A percentile compares a stretch with the other conserved stretches of the same genome.
Evolutionary conservation across 2,888 invertebrate genomes (phyloP).

Genomic region (Oscheius myriophilus): DNA sequence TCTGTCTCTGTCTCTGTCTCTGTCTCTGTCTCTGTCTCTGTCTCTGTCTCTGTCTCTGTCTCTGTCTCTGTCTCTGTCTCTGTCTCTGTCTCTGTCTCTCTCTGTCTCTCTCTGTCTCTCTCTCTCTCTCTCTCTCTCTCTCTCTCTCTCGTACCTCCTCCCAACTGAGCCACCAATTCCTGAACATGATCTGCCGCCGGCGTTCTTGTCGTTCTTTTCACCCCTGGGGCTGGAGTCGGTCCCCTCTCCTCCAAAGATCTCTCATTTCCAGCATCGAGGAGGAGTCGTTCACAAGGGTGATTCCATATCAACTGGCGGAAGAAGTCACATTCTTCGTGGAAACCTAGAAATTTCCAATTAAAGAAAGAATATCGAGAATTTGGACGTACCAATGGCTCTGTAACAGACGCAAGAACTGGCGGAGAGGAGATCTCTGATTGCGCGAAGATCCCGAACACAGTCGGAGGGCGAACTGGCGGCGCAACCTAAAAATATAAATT

Average conservation of each 20-base stretch:
- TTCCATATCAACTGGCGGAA: constrained; percentile 53
- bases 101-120: neutral
- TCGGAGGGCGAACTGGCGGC: constrained; percentile 47
- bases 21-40: too few relatives aligned
- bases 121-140: neutral
- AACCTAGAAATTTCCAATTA: constrained; percentile 37
- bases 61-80: too few relatives aligned
- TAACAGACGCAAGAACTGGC: constrained; percentile 44
- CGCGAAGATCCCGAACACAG: constrained; percentile 45
- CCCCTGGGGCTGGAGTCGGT: neutral
- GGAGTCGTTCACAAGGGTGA: constrained; percentile 51
- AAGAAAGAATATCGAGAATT: neutral
- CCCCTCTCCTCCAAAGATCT: constrained; percentile 8
- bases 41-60: too few relatives aligned
- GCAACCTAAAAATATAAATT: constrained; percentile 41
- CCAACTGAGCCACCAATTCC: constrained; percentile 46
- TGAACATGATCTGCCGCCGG: constrained; percentile 46
- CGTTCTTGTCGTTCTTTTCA: constrained; percentile 39
- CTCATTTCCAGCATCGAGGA: constrained; percentile 42
- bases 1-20: too few relatives aligned
- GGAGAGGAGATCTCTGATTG: constrained; percentile 37
- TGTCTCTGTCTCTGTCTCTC: neutral
- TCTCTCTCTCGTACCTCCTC: constrained; percentile 35
- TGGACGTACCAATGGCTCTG: constrained; percentile 40
- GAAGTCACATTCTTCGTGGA: constrained; percentile 48